Conservation (phyloP, 2,797 vertebrate species). For the Rhinogobio ventralis region DNA sequence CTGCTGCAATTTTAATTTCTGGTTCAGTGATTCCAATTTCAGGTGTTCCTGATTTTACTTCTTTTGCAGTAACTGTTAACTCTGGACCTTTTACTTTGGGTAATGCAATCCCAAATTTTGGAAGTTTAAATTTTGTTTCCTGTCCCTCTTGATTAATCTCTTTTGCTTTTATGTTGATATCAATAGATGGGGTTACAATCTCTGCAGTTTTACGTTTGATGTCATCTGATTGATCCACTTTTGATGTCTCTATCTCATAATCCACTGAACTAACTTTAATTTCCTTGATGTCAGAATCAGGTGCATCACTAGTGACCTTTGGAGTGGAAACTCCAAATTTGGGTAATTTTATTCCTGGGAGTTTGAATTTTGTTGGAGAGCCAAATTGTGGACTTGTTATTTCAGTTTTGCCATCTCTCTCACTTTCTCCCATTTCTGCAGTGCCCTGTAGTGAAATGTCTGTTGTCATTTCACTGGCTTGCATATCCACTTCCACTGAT, state of each 20-base stretch:
- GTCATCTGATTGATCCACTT: conserved; percentile 17
- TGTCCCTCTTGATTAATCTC: conserved; percentile 37
- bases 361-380: conserved; percentile 71
- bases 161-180: conserved; percentile 17
- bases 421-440: conserved; percentile 31
- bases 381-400: conserved; percentile 54
- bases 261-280: conserved; percentile 22
- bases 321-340: conserved; percentile 67
- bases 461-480: conserved; percentile 49
- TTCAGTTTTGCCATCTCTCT: conserved; percentile 55
- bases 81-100: conserved; percentile 48
- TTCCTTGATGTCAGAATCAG: conserved; percentile 32
- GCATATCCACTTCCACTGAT: conserved; percentile 29
- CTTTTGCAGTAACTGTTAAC: conserved; percentile 23
- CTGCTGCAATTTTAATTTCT: conserved; percentile 35
- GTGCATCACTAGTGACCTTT: conserved; percentile 31
- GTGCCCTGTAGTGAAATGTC: conserved; percentile 56
- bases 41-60: conserved; percentile 25
- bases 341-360: conserved; percentile 67
- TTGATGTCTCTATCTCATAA: conserved; percentile 24
- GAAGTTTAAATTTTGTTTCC: conserved; percentile 60
- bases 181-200: conserved; percentile 14
- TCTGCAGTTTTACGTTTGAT: conserved; percentile 22
- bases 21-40: conserved; percentile 30
- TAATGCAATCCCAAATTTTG: conserved; percentile 66